These are phyloP conservation scores for Clarias laeviceps DNA, from an alignment of 2,797 vertebrate genomes.

Conservation along the genomic window DNA sequence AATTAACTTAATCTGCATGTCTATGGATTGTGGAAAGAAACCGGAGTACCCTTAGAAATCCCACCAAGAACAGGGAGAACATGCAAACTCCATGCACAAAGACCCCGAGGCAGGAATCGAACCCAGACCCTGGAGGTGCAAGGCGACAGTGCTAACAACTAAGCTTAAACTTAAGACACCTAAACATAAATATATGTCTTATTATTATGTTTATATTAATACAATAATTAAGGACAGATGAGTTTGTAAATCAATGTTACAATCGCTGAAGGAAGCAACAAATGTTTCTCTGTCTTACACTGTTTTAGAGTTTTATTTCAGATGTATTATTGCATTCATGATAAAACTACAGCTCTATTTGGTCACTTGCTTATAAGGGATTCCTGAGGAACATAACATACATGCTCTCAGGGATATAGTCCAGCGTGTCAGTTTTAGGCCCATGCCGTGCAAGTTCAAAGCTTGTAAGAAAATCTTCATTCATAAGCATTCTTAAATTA, in stretches of 20 bases:
- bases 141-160: no score
- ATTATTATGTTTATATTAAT: not conserved
- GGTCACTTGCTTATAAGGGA: not conserved
- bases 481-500: not conserved
- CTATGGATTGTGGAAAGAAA: no score
- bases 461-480: not conserved
- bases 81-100: no score
- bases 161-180: no score
- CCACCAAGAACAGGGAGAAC: no score
- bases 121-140: no score
- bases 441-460: not conserved
- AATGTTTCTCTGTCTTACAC: not conserved
- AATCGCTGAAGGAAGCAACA: not conserved
- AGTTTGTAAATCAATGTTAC: not conserved
- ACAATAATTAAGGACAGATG: not conserved
- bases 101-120: no score
- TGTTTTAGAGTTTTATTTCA: not conserved
- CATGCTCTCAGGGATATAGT: not conserved
- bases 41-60: no score
- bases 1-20: no score
- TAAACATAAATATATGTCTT: no score
- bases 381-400: not conserved
- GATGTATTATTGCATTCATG: not conserved
- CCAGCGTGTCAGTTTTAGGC: not conserved
- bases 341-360: not conserved